Percentiles rank a stretch among this genome's conserved stretches.
These are phyloP conservation scores for Phoeniculus purpureus DNA, from an alignment of 2,797 vertebrate genomes.

Conservation along the genomic window DNA sequence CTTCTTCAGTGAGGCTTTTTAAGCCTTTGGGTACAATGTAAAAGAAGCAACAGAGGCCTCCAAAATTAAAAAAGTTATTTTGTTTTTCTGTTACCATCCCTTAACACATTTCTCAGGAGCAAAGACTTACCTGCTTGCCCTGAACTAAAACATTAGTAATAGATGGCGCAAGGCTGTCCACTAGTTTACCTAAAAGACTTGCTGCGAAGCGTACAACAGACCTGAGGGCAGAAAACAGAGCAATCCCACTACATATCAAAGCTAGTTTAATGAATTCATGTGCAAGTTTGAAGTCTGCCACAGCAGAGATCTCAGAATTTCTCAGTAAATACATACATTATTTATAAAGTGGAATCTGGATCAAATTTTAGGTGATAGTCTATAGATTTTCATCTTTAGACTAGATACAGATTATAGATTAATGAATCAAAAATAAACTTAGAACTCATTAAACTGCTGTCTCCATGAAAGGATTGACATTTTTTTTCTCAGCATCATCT, in stretches of 20 bases:
- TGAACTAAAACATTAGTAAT: conserved; percentile 99
- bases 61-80: conserved; percentile 17
- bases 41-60: neutral
- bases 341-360: neutral
- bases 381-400: conserved; percentile 1
- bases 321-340: neutral
- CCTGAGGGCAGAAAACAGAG: conserved; percentile 92
- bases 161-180: conserved; percentile 99
- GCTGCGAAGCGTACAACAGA: conserved; percentile 97
- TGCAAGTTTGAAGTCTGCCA: neutral
- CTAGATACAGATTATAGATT: neutral
- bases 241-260: conserved; percentile 81
- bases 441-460: conserved; percentile 61
- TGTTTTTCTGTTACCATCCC: conserved; percentile 45
- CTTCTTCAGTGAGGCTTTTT: neutral
- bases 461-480: neutral
- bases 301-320: conserved; percentile 6
- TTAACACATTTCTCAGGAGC: conserved; percentile 57
- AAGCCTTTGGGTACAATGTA: neutral
- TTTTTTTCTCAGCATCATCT: conserved; percentile 30
- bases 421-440: conserved; percentile 20
- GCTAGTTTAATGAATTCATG: conserved; percentile 70
- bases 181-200: conserved; percentile 98
- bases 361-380: neutral
- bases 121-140: conserved; percentile 97